These are phyloP conservation scores for Chrysolina oricalcia DNA, from an alignment of 2,888 invertebrate genomes.

Conservation along the genomic window DNA sequence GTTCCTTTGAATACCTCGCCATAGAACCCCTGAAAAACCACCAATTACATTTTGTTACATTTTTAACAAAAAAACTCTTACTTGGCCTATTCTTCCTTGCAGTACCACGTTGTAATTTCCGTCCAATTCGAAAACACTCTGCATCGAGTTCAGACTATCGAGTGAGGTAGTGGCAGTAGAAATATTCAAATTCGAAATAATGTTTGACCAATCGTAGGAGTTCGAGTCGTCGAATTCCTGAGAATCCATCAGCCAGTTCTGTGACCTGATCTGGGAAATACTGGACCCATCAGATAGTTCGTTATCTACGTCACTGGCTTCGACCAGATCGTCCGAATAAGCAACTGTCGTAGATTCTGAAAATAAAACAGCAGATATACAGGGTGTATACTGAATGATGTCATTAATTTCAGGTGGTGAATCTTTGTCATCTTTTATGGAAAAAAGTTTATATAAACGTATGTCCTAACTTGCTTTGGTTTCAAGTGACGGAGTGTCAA, in stretches of 20 bases:
- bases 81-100: constrained; percentile 78
- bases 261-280: constrained; percentile 51
- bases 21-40: constrained; percentile 81
- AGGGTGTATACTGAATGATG: no score
- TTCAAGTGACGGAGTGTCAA: no score
- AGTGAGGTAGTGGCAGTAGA: constrained; percentile 68
- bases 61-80: constrained; percentile 57
- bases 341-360: constrained; percentile 45
- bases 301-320: constrained; percentile 58
- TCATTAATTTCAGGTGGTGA: no score
- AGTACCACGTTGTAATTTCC: constrained; percentile 77
- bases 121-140: constrained; percentile 75
- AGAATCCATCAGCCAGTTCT: constrained; percentile 41
- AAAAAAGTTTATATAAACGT: no score
- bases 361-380: constrained; percentile 3
- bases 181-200: constrained; percentile 67
- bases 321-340: constrained; percentile 42
- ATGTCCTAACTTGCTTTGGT: no score
- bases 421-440: no score
- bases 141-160: constrained; percentile 72
- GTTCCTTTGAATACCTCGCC: constrained; percentile 89
- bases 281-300: constrained; percentile 59
- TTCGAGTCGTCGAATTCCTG: constrained; percentile 66
- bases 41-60: not conserved
- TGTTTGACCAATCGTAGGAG: constrained; percentile 68